Conservation (phyloP, 2,888 invertebrate genomes). For the Thymelicus lineola region DNA sequence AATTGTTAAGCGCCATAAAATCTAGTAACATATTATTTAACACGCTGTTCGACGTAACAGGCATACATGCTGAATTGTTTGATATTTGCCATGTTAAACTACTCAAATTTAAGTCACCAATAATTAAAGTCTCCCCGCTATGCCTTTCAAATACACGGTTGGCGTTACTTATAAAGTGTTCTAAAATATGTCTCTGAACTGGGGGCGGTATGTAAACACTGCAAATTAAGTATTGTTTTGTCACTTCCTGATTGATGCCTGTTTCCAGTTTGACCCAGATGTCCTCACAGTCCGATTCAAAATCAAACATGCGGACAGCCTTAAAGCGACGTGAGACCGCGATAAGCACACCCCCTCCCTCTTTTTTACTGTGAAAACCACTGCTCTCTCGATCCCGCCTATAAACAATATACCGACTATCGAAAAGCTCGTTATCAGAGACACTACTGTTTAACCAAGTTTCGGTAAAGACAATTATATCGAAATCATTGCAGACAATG, state of each 20-base stretch:
- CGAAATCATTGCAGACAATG: too few species aligned
- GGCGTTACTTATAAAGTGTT: conserved; percentile 27
- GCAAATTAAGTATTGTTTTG: conserved; percentile 15
- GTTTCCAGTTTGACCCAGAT: conserved; percentile 34
- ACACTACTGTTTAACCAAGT: too few species aligned
- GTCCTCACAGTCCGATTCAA: conserved; percentile 35
- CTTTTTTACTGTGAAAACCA: background rate
- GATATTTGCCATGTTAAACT: conserved; percentile 14
- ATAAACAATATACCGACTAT: too few species aligned
- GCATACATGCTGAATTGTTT: too few species aligned
- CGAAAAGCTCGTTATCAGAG: too few species aligned
- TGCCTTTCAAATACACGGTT: conserved; percentile 20
- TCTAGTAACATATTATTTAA: conserved; percentile 21
- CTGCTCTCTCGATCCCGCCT: too few species aligned
- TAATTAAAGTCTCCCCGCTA: background rate
- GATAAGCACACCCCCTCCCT: conserved; percentile 25
- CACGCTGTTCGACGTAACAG: conserved; percentile 8
- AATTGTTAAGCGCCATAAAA: conserved; percentile 31
- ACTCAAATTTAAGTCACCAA: conserved; percentile 36
- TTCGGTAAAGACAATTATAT: too few species aligned
- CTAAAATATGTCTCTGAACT: conserved; percentile 25
- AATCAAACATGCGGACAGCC: background rate
- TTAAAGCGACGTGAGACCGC: conserved; percentile 4
- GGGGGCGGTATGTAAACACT: conserved; percentile 34
- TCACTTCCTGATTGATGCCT: background rate